Conservation (phyloP, 2,888 invertebrate species). For the Biston stratarius region DNA sequence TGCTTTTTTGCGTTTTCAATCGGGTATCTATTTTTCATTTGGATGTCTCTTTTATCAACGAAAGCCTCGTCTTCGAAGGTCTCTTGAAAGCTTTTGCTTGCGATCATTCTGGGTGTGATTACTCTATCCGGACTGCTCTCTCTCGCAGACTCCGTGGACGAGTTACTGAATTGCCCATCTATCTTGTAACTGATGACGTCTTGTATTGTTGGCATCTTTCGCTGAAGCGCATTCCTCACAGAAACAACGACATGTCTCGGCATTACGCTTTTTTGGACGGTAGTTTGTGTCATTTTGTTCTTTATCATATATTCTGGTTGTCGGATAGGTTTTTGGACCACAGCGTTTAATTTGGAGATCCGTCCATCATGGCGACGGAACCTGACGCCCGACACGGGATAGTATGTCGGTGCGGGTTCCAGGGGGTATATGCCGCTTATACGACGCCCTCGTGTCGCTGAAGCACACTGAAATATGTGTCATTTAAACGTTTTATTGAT, state of each 20-base stretch:
- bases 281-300: conserved; percentile 7
- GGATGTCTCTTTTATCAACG: background rate
- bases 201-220: background rate
- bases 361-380: conserved; percentile 63
- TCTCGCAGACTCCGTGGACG: conserved; percentile 23
- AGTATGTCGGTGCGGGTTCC: conserved; percentile 35
- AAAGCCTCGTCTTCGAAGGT: background rate
- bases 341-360: conserved; percentile 63
- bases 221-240: background rate
- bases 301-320: conserved; percentile 26
- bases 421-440: conserved; percentile 70
- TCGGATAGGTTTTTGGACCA: conserved; percentile 57
- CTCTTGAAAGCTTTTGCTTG: conserved; percentile 7
- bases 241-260: conserved; percentile 1
- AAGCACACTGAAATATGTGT: conserved; percentile 46
- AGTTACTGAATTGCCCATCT: conserved; percentile 10
- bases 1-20: background rate
- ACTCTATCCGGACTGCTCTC: conserved; percentile 13
- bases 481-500: background rate
- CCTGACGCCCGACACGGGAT: conserved; percentile 50
- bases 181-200: conserved; percentile 2
- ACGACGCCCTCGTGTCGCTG: conserved; percentile 49
- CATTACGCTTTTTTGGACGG: background rate
- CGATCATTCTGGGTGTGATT: background rate
- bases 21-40: background rate